Evolutionary conservation across 2,113 vertebrate species (phyloP), one percentile per base, ranked within the genome.

Genomic region (Strix uralensis): DNA sequence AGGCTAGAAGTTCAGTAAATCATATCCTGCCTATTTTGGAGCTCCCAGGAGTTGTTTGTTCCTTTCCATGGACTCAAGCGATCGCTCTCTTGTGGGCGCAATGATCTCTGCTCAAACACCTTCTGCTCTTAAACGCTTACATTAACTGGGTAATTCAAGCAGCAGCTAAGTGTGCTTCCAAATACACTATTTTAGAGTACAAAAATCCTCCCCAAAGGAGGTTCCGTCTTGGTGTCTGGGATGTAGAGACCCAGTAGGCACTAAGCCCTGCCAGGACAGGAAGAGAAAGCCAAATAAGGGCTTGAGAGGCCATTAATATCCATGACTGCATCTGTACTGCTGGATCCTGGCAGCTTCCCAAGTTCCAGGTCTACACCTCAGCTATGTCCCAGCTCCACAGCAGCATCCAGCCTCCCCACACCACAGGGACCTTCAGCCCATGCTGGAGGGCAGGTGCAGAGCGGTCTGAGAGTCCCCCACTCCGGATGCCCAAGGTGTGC

Each of bases 371-470:
- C 73, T 29, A 23, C 69, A 7, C 46, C 51, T 36, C 83, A 14
- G 66, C 61, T 44, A 0, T 0, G 1, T 13, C 44, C 30, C 74
- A 49, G 69, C 30, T 34, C 4, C 81, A 42, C 51, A 13, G 16
- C 69, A 55, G 74, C 69, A 11, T 15, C 94, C 67, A 11, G 19
- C 80, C 52, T 32, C 36, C 74, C 47, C 63, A 13, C 32, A 1
- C 10, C 3, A 1, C 13, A 3, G 16, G 9, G 15, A 3, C 34
- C 62, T 32, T 0, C 70, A 40, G 4, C 25, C 78, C 10, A 0
- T 22, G 59, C 46, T 59, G 51, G 36, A 30, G 49, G 57, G 21
- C 7, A 11, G 26, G 13, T 0, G 7, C 10, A 27, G 61, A 5
- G n/a, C 0, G 20, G 8, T 1, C 46, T 9, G 71, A 7, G 15